These are phyloP conservation scores for Pseudomugil tenellus DNA, from an alignment of 2,797 vertebrate genomes.

Conservation along the genomic window DNA sequence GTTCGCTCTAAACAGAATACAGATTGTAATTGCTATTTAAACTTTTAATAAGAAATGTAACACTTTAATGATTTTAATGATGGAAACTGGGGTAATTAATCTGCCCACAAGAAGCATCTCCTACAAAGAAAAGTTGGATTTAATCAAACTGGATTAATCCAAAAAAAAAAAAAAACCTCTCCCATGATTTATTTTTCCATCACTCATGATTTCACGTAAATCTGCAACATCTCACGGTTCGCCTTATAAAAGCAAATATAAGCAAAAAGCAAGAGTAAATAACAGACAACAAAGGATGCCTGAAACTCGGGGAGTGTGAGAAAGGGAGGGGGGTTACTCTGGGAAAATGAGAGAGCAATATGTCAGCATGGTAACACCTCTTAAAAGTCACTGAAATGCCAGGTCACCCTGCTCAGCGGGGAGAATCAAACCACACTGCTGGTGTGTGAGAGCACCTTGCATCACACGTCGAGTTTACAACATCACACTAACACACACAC, in stretches of 20 bases:
- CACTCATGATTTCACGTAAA: neutral
- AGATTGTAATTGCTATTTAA: no score
- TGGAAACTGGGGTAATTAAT: neutral
- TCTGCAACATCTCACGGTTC: neutral
- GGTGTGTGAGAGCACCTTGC: slow-evolving; percentile 61
- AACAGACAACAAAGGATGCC: slow-evolving; percentile 39
- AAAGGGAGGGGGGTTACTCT: slow-evolving; percentile 19
- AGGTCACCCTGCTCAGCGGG: slow-evolving; percentile 79
- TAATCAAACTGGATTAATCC: slow-evolving; percentile 2
- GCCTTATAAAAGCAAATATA: neutral
- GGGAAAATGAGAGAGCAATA: slow-evolving; percentile 72
- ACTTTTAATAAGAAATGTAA: neutral
- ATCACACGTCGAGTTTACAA: slow-evolving; percentile 52
- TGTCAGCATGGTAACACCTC: slow-evolving; percentile 80
- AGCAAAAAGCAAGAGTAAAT: slow-evolving; percentile 25
- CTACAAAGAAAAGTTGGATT: neutral
- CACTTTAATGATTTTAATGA: neutral
- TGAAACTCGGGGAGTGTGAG: slow-evolving; percentile 21
- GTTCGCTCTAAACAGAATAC: neutral
- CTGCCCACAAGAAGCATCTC: neutral
- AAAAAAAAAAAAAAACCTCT: neutral
- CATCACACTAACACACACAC: slow-evolving; percentile 39
- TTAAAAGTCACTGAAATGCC: slow-evolving; percentile 87
- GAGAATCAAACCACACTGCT: slow-evolving; percentile 65
- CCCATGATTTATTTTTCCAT: neutral